These are phyloP conservation scores for Drosophila obscura DNA, from an alignment of 1,140 invertebrate species.

Conservation along the genomic window DNA sequence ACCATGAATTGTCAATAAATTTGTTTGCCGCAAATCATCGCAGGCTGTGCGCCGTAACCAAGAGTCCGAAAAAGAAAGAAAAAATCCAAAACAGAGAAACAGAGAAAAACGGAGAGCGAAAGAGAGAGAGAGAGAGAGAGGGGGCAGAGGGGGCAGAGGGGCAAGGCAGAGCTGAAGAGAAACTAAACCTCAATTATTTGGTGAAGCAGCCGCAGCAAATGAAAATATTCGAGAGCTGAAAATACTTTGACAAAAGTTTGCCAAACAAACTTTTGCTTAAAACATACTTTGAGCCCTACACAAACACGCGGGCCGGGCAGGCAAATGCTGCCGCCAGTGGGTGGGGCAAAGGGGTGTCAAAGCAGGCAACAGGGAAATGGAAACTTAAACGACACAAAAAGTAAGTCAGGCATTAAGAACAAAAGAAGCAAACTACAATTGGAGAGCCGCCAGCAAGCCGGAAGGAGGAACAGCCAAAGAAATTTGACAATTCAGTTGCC, in stretches of 20 bases:
- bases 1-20: constrained; percentile 80
- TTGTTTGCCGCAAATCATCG: constrained; percentile 77
- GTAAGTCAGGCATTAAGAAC: constrained; percentile 76
- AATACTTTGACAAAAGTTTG: constrained; percentile 77
- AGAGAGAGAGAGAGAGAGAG: no score
- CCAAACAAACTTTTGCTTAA: constrained; percentile 68
- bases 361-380: constrained; percentile 30
- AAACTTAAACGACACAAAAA: constrained; percentile 66
- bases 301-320: constrained; percentile 21
- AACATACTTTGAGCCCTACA: constrained; percentile 59
- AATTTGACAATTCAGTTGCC: constrained; percentile 59
- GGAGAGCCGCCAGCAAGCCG: constrained; percentile 16
- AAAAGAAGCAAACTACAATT: constrained; percentile 37
- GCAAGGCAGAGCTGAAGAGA: background rate
- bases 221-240: constrained; percentile 75
- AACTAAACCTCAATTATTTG: constrained; percentile 72
- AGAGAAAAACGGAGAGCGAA: background rate
- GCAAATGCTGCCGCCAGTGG: constrained; percentile 1
- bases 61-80: background rate
- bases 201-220: constrained; percentile 71
- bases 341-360: background rate
- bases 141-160: no score
- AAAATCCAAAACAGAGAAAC: background rate
- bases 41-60: constrained; percentile 19
- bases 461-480: constrained; percentile 25